Evolutionary conservation across 1,140 invertebrate species (phyloP), one percentile per base, ranked within the genome.

Genomic region (Heliconius congener): DNA sequence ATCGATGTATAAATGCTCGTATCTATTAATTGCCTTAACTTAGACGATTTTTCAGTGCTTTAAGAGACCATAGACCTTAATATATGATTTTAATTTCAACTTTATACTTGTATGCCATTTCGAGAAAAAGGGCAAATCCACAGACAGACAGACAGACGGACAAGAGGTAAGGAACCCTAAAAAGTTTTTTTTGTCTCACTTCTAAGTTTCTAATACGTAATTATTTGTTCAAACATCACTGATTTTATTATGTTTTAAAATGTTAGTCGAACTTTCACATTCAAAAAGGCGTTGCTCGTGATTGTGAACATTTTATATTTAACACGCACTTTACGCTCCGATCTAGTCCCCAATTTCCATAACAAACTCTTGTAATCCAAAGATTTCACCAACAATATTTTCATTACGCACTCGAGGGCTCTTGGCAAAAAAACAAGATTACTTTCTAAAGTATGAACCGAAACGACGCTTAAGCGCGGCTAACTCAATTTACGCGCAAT

Each of bases 401-500:
- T 86, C 81, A 84, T 85, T 82, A 86, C 73, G 77, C 76, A 82
- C 78, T 82, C 72, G 70, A 79, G 80, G 78, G 71, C 66, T 81
- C 77, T 78, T 71, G 57, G 55, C 57, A 78, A 84, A 86, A 85
- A 87, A 83, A 87, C 82, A 84, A 88, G 87, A 90, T 90, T 87
- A 90, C 85, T 89, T 88, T 85, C 80, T 83, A 79, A 89, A 90
- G 86, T 86, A 71, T 76, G 75, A 76, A 71, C 37, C 80, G 82
- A 86, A 87, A 88, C 83, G 85, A 80, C 84, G 86, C 85, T 88
- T 88, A 84, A 84, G 84, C 82, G 82, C 71, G 71, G 80, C 74
- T 89, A 88, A 89, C 85, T 90, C 85, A 84, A 86, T 89, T 87
- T 87, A 75, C 73, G 72, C 83, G 79, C 84, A 82, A 83, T 84